A percentile compares a stretch with the other conserved stretches of the same genome.
Evolutionary conservation across 2,888 invertebrate species (phyloP).

Genomic region (Apodemia duryi): DNA sequence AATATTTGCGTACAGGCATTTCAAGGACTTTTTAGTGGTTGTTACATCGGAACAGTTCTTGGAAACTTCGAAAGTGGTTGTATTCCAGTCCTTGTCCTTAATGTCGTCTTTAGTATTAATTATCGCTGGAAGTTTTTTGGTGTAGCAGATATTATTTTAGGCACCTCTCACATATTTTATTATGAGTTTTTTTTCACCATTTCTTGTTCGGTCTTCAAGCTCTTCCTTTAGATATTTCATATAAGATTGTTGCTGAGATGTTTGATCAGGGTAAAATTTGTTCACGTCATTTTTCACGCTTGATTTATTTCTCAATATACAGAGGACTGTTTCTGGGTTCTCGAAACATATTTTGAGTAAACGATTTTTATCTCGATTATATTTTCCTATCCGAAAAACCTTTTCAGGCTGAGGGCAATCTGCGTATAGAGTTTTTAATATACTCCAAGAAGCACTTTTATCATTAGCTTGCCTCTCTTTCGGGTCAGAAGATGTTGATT

Average conservation of each 20-base stretch:
- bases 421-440: not conserved
- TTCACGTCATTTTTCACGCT: not conserved
- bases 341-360: not conserved
- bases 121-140: not conserved
- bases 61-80: not conserved
- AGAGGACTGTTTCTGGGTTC: not conserved
- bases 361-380: not conserved
- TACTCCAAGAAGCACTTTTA: not conserved
- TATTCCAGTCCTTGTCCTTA: not conserved
- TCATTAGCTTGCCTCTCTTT: not conserved
- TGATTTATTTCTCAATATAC: not conserved
- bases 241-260: not conserved
- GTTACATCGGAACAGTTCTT: not conserved
- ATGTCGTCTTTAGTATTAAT: not conserved
- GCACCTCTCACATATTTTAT: not conserved
- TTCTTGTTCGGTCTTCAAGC: too few species aligned
- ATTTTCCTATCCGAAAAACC: not conserved
- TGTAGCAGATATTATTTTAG: not conserved
- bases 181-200: too few species aligned
- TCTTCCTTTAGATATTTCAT: not conserved
- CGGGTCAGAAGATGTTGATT: not conserved
- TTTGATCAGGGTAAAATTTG: not conserved
- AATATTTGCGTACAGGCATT: constrained; percentile 13
- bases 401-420: not conserved
- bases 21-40: not conserved